These are phyloP conservation scores for Hapalemur alaotrensis DNA, from an alignment of 2,797 vertebrate species.

Conservation along the genomic window DNA sequence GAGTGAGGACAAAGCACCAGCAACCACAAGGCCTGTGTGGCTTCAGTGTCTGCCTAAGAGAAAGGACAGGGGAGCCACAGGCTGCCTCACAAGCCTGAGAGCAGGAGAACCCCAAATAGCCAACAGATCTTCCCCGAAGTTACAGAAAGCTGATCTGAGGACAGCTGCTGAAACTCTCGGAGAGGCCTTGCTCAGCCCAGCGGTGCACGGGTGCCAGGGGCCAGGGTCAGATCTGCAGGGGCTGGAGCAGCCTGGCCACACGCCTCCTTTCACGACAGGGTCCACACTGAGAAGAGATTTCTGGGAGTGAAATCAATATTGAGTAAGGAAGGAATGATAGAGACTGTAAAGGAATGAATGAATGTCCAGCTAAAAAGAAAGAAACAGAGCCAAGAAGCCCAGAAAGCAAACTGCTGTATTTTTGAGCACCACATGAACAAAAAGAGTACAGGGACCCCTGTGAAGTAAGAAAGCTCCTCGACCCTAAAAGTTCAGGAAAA, in stretches of 20 bases:
- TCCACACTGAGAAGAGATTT: background rate
- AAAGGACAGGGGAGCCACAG: background rate
- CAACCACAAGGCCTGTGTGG: background rate
- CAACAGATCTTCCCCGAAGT: background rate
- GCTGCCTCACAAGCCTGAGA: background rate
- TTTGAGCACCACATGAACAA: background rate
- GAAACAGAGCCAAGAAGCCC: background rate
- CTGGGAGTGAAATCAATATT: background rate
- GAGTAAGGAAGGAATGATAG: background rate
- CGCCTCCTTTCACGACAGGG: background rate
- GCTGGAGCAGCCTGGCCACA: no score
- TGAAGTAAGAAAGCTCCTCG: background rate
- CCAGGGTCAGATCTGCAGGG: background rate
- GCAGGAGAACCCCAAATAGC: background rate
- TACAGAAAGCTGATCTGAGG: background rate
- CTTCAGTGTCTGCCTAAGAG: background rate
- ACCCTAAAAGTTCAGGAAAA: background rate
- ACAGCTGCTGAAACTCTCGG: background rate
- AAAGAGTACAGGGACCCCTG: background rate
- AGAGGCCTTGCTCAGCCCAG: background rate
- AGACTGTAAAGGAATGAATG: background rate
- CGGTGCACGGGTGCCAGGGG: accelerated
- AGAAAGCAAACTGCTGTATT: background rate
- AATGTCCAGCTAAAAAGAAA: background rate
- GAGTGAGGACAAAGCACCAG: background rate